These are phyloP conservation scores for Acronicta alni DNA, from an alignment of 2,888 invertebrate species.

Conservation along the genomic window DNA sequence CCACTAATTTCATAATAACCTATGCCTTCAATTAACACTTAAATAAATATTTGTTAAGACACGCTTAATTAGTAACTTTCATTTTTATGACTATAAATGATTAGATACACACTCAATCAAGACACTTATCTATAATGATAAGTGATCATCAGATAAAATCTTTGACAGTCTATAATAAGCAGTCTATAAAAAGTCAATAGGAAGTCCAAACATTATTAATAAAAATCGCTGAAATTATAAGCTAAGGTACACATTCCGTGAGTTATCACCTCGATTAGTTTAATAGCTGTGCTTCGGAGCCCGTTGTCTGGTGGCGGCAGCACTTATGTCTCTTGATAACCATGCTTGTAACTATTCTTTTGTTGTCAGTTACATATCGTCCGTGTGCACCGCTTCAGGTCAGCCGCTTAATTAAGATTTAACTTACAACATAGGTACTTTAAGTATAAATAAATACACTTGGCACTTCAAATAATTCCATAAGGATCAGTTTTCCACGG, in stretches of 20 bases:
- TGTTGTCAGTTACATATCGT: slow-evolving; percentile 70
- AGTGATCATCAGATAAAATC: slow-evolving; percentile 46
- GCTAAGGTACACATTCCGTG: slow-evolving; percentile 70
- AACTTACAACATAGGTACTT: slow-evolving; percentile 4
- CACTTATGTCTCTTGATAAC: slow-evolving; percentile 64
- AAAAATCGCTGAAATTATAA: slow-evolving; percentile 84
- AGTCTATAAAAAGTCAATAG: slow-evolving; percentile 62
- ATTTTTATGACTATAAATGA: slow-evolving; percentile 54
- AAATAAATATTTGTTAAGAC: slow-evolving; percentile 66
- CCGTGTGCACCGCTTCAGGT: slow-evolving; percentile 17
- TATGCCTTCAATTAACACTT: slow-evolving; percentile 77
- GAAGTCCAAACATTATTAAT: slow-evolving; percentile 73
- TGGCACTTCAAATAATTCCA: background rate
- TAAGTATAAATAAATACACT: background rate
- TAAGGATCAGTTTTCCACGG: background rate
- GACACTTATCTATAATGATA: slow-evolving; percentile 39
- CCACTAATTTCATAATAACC: slow-evolving; percentile 68
- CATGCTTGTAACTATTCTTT: slow-evolving; percentile 73
- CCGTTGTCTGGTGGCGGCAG: slow-evolving; percentile 64
- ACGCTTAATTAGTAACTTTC: slow-evolving; percentile 64
- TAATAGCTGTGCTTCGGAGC: slow-evolving; percentile 75
- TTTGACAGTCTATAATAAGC: slow-evolving; percentile 47
- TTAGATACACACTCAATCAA: slow-evolving; percentile 57
- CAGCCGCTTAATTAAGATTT: slow-evolving; percentile 18
- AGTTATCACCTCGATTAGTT: slow-evolving; percentile 82